Evolutionary conservation across 64 coral and sea anemone species (phyloP), one percentile per base, ranked within the genome.

Genomic region (Montipora efflorescens): DNA sequence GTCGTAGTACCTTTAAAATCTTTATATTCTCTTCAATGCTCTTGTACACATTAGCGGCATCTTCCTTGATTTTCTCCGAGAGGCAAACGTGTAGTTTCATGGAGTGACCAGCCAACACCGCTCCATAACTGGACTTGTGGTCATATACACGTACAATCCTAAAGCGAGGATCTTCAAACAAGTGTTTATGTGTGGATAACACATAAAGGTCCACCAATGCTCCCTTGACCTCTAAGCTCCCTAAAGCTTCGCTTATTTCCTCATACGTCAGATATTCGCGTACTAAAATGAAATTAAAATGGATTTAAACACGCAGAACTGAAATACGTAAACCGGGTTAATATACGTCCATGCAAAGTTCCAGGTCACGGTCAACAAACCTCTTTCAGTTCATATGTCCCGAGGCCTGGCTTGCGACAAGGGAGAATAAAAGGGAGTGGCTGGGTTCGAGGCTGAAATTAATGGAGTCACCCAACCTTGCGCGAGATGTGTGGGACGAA

Each of bases 161-260:
- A 15, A 89, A 78, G 21, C 71, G 75, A 77, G 74, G 87, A 73
- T 89, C 52, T n/a, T 77, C 74, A 78, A 89, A 89, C 72, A 89
- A 36, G 13, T 76, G 50, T 20, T 77, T 89, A 73, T 89, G 71
- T 44, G 72, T 59, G 23, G 87, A 89, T 73, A 89, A 23, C 20
- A 89, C 87, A 78, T 89, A 89, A 59, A 89, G 50, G 73, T 89
- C 87, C 22, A 89, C 87, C 87, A 89, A 59, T 5, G 87, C 87
- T 16, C 87, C 87, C 55, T 89, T 77, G 21, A 89, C 75, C 20
- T 89, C 87, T 57, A 48, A 13, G n/a, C 48, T 53, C 13, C 7
- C 22, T n/a, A 89, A 47, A 46, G 87, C 72, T 59, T 77, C n/a
- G 58, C 87, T 76, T 8, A 89, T 76, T 48, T 89, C 51, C 50